phyloP scores from a whole-genome alignment of 2,113 vertebrate genomes.

The Ramphastos sulfuratus region DNA sequence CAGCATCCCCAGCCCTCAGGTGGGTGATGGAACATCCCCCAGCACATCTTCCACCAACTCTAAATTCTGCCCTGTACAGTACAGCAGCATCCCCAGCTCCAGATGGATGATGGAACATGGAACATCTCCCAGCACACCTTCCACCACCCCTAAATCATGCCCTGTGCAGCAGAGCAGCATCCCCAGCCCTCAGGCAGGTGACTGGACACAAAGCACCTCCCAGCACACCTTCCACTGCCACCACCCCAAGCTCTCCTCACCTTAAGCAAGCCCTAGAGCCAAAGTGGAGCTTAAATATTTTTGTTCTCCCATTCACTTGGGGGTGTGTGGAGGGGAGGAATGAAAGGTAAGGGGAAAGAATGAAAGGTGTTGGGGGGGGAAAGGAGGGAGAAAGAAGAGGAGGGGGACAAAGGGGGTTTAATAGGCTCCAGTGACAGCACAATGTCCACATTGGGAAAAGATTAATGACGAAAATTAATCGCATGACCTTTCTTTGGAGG shows the following conservation, averaged over 20 bases:
- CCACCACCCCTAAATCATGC: background rate
- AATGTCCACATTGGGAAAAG: slow-evolving; percentile 92
- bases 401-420: slow-evolving; percentile 69
- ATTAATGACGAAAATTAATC: slow-evolving; percentile 94
- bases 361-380: background rate
- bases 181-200: too few relatives aligned
- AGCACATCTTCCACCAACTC: background rate
- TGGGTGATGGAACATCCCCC: too few relatives aligned
- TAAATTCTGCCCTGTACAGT: too few relatives aligned
- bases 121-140: background rate
- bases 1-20: background rate
- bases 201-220: too few relatives aligned
- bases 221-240: accelerated
- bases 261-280: background rate
- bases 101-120: too few relatives aligned
- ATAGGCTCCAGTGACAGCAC: slow-evolving; percentile 82
- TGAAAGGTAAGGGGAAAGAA: background rate
- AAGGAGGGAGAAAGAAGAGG: slow-evolving; percentile 41
- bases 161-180: too few relatives aligned
- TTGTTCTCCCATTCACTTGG: slow-evolving; percentile 74
- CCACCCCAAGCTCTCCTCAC: background rate
- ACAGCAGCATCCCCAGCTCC: too few relatives aligned
- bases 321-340: background rate
- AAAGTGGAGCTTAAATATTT: slow-evolving; percentile 78
- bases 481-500: slow-evolving; percentile 93